Evolutionary conservation across 2,888 invertebrate genomes (phyloP).

Genomic region (Phalera bucephala): DNA sequence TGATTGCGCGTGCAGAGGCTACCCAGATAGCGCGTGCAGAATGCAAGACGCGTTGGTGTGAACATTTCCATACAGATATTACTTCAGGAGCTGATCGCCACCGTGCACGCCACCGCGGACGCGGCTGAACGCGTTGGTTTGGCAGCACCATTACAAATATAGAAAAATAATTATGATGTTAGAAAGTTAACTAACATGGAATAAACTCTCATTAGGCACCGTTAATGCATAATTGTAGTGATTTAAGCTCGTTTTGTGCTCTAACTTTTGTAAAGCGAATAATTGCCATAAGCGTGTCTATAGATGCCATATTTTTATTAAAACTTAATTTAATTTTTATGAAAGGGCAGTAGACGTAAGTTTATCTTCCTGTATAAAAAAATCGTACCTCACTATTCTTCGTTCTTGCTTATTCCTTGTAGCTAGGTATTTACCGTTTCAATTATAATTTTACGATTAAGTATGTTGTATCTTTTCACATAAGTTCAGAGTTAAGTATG

Average conservation of each 20-base stretch:
- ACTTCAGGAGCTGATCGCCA: too few species aligned
- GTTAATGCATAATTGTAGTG: constrained; percentile 3
- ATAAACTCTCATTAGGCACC: neutral
- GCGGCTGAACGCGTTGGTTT: too few species aligned
- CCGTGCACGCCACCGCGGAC: too few species aligned
- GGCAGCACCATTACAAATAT: too few species aligned
- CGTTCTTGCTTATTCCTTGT: constrained; percentile 54
- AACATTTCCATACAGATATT: too few species aligned
- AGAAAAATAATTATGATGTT: constrained; percentile 17
- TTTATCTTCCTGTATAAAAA: constrained; percentile 50
- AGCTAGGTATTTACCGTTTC: constrained; percentile 39
- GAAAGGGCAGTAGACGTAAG: constrained; percentile 52
- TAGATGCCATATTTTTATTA: constrained; percentile 73
- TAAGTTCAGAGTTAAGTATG: constrained; percentile 60
- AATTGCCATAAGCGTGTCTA: constrained; percentile 73
- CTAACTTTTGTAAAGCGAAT: constrained; percentile 39
- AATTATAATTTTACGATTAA: constrained; percentile 35
- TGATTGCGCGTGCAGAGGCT: too few species aligned
- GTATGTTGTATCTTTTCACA: constrained; percentile 38
- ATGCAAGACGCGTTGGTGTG: too few species aligned
- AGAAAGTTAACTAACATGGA: constrained; percentile 6
- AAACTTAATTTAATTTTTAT: constrained; percentile 46
- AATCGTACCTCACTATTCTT: constrained; percentile 61
- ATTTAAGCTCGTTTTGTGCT: constrained; percentile 18
- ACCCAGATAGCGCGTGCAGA: too few species aligned